Evolutionary conservation across 2,113 vertebrate species (phyloP), one percentile per base, ranked within the genome.

Genomic region (Cynopterus brachyotis): DNA sequence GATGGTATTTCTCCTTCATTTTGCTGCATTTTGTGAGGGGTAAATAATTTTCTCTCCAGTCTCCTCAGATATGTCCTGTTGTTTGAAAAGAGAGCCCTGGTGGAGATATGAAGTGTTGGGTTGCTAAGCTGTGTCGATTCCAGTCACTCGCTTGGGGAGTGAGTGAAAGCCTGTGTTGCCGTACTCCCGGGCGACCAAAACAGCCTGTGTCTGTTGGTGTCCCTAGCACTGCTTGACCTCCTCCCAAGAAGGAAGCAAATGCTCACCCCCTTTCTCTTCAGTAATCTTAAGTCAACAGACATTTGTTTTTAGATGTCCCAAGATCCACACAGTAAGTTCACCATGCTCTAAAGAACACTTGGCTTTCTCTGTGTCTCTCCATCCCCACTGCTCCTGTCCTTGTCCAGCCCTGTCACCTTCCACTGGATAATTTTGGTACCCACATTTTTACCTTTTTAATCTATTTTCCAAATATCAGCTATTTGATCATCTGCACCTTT

Each of bases 291-390:
- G 40, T 93, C 70, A 91, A 76, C 24, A 91, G 64, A 8, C 50
- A 64, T 82, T 94, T 92, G 82, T 85, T 96, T 97, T 97, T 91
- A 70, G 40, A 80, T 95, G 60, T 81, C 28, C 55, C 10, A 76
- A 89, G 66, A 91, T 91, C 19, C 16, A n/a, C 13, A 6, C 45
- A 26, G 17, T 50, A 64, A 83, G 37, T 60, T 86, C 32, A 62
- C 55, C 11, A 0, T 80, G 32, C 89, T 87, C 88, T 92, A n/a
- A 76, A 89, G 47, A 69, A 28, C 22, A 16, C 37, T 59, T 79
- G 73, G 30, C 64, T 32, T 2, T 62, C 67, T 76, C 67, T 32
- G 47, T 3, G 19, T 64, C 79, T 86, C 72, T 80, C 9, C 12
- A 2, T 91, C 22, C 45, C 47, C 76, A 6, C 19, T 42, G 40